These are phyloP conservation scores for Masnerella sp. DNA, from an alignment of 2,888 invertebrate genomes.

Conservation along the genomic window DNA sequence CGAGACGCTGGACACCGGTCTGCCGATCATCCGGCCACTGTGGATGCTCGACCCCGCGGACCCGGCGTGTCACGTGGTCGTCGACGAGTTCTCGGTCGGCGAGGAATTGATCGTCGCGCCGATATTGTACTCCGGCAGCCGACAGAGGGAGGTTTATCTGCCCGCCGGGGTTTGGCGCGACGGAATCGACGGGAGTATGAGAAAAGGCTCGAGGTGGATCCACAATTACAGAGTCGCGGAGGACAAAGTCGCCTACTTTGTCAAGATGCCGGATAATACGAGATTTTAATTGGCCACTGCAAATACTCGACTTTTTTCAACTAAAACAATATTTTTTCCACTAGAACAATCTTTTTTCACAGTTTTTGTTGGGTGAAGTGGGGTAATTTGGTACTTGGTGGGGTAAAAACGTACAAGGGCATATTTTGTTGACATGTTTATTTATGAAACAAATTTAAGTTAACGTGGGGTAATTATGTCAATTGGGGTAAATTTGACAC, in stretches of 20 bases:
- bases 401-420: too few species aligned
- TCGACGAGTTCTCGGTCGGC: slow-evolving; percentile 93
- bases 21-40: slow-evolving; percentile 91
- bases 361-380: too few species aligned
- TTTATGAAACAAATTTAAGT: too few species aligned
- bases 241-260: slow-evolving; percentile 89
- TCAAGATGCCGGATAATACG: slow-evolving; percentile 90
- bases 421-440: too few species aligned
- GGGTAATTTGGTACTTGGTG: too few species aligned
- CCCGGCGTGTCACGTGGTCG: slow-evolving; percentile 85
- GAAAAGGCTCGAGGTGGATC: slow-evolving; percentile 94
- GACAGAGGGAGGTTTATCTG: slow-evolving; percentile 89
- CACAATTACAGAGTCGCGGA: slow-evolving; percentile 90
- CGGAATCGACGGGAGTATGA: slow-evolving; percentile 90
- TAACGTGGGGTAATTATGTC: too few species aligned
- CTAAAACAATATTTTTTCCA: too few species aligned
- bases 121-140: slow-evolving; percentile 84
- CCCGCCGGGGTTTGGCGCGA: slow-evolving; percentile 96
- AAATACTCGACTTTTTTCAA: too few species aligned
- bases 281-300: slow-evolving; percentile 83
- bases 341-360: too few species aligned
- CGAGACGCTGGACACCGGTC: slow-evolving; percentile 88
- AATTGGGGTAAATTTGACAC: too few species aligned
- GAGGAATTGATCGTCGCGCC: slow-evolving; percentile 95
- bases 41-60: slow-evolving; percentile 94